These are phyloP conservation scores for Rhizoglyphus robini DNA, from an alignment of 1,140 invertebrate genomes.

Conservation along the genomic window DNA sequence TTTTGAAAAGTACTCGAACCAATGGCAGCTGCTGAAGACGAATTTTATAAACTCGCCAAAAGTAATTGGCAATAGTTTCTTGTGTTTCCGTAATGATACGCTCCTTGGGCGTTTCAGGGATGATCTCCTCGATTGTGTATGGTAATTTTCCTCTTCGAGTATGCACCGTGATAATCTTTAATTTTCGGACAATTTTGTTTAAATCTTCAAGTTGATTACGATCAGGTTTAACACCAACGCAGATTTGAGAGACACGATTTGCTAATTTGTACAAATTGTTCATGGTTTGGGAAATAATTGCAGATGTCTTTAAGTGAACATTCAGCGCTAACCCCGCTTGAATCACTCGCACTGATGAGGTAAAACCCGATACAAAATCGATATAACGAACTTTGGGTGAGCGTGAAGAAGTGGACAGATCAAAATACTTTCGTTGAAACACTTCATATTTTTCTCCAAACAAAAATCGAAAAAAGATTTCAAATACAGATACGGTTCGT, in stretches of 20 bases:
- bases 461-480: background rate
- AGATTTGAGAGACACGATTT: background rate
- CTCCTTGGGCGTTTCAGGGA: background rate
- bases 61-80: constrained; percentile 3
- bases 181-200: background rate
- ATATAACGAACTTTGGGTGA: background rate
- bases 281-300: constrained; percentile 3
- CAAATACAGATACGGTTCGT: background rate
- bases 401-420: background rate
- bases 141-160: background rate
- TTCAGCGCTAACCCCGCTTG: constrained; percentile 1
- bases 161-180: constrained; percentile 2
- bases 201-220: background rate
- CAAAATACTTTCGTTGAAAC: constrained; percentile 10
- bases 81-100: background rate
- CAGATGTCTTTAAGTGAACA: constrained; percentile 12
- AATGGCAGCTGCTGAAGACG: background rate
- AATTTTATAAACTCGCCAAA: background rate
- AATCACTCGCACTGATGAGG: background rate
- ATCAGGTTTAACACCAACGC: background rate
- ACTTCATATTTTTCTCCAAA: background rate
- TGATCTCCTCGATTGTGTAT: background rate
- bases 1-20: background rate
- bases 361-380: constrained; percentile 11
- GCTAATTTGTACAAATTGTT: background rate